These are phyloP conservation scores for Porites divaricata DNA, from an alignment of 92 coral and sea anemone genomes.

Conservation along the genomic window DNA sequence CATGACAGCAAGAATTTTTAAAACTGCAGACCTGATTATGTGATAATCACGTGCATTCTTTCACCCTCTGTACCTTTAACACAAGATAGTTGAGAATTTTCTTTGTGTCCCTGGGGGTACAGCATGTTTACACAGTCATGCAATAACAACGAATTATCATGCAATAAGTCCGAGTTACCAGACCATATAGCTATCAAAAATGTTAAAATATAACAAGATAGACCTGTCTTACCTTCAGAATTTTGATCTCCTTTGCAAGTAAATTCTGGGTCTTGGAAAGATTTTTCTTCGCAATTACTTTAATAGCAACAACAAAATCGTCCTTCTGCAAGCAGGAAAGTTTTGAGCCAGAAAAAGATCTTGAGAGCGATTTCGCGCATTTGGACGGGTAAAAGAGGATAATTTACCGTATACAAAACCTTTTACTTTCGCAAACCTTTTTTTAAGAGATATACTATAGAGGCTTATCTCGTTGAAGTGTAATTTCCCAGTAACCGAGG, in stretches of 20 bases:
- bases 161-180: neutral
- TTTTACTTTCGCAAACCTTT: too few species aligned
- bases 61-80: too few species aligned
- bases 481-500: too few species aligned
- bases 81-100: neutral
- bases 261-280: constrained; percentile 94
- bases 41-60: neutral
- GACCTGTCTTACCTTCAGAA: constrained; percentile 77
- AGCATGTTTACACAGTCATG: neutral
- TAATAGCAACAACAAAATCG: constrained; percentile 90
- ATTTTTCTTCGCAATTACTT: constrained; percentile 96
- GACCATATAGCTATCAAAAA: too few species aligned
- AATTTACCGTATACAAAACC: too few species aligned
- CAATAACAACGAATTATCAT: neutral
- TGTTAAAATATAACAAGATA: neutral
- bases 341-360: neutral
- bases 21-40: neutral
- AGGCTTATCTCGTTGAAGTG: too few species aligned
- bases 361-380: neutral
- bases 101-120: neutral
- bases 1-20: neutral
- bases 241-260: constrained; percentile 95
- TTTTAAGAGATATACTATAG: too few species aligned
- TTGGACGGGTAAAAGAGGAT: neutral
- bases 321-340: constrained; percentile 68